phyloP scores from a whole-genome alignment of 1,140 invertebrate species.

The Alviniconcha marisindica region DNA sequence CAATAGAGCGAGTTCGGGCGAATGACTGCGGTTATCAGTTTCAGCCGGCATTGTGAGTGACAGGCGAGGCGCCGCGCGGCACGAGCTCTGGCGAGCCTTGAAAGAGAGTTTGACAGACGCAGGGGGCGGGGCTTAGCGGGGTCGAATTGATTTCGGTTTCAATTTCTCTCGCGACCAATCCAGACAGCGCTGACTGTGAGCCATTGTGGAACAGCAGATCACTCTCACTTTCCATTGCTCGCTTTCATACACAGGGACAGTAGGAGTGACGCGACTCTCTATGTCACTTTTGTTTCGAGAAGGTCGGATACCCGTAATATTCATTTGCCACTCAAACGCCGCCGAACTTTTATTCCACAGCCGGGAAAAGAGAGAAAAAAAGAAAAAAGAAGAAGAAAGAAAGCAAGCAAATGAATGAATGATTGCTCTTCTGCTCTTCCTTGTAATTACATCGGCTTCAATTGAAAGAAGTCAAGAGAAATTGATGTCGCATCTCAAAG shows the following conservation, averaged over 20 bases:
- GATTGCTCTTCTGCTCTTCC: slow-evolving; percentile 8
- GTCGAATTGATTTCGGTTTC: slow-evolving; percentile 1
- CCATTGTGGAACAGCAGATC: background rate
- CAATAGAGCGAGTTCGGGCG: background rate
- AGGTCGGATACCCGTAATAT: background rate
- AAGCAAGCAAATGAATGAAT: background rate
- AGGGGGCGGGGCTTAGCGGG: slow-evolving; percentile 1
- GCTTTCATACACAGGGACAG: background rate
- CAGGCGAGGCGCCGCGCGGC: background rate
- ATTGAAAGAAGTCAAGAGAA: background rate
- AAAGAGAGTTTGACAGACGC: background rate
- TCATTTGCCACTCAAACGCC: slow-evolving; percentile 25
- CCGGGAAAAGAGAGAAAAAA: background rate
- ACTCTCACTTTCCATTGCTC: slow-evolving; percentile 3
- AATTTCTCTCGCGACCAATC: background rate
- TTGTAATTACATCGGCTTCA: background rate
- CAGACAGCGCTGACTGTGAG: background rate
- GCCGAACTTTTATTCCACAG: background rate
- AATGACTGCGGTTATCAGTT: slow-evolving; percentile 8
- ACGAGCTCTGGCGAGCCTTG: background rate
- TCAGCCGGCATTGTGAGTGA: background rate
- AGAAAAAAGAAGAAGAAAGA: too few species aligned
- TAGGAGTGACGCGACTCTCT: background rate
- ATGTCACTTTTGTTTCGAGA: background rate
- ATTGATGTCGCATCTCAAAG: background rate